A percentile compares a stretch with the other conserved stretches of the same genome.
These are phyloP conservation scores for Rhipidura dahli DNA, from an alignment of 2,113 vertebrate species.

Conservation along the genomic window DNA sequence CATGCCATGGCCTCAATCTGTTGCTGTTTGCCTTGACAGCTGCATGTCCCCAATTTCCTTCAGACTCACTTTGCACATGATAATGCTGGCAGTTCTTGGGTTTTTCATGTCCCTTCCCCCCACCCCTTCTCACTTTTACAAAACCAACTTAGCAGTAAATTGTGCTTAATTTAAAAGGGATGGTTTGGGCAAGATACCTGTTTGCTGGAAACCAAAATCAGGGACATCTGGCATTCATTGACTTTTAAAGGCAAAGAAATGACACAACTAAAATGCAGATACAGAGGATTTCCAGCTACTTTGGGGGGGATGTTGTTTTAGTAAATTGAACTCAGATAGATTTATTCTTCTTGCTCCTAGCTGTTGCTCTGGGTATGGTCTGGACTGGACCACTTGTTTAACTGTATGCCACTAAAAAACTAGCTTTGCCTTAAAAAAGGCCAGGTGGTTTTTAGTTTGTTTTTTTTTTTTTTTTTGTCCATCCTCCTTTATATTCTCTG, in stretches of 20 bases:
- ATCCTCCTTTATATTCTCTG: neutral
- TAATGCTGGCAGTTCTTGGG: neutral
- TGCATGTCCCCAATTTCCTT: constrained; percentile 36
- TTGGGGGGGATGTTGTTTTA: neutral
- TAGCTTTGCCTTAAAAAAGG: neutral
- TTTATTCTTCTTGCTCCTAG: neutral
- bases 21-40: constrained; percentile 49
- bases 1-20: constrained; percentile 43
- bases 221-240: constrained; percentile 54
- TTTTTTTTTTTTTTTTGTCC: neutral
- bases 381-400: neutral
- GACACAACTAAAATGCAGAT: constrained; percentile 35
- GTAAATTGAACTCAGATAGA: constrained; percentile 8
- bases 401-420: neutral
- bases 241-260: constrained; percentile 42
- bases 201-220: neutral
- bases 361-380: neutral
- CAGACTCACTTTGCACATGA: constrained; percentile 1
- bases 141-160: constrained; percentile 8
- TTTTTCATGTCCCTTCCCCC: neutral
- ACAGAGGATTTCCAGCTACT: constrained; percentile 37
- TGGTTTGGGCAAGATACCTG: constrained; percentile 46
- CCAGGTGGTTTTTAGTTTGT: no score
- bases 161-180: constrained; percentile 5
- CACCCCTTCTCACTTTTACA: neutral